phyloP scores from a whole-genome alignment of 2,113 vertebrate genomes.

The Pagrus major region DNA sequence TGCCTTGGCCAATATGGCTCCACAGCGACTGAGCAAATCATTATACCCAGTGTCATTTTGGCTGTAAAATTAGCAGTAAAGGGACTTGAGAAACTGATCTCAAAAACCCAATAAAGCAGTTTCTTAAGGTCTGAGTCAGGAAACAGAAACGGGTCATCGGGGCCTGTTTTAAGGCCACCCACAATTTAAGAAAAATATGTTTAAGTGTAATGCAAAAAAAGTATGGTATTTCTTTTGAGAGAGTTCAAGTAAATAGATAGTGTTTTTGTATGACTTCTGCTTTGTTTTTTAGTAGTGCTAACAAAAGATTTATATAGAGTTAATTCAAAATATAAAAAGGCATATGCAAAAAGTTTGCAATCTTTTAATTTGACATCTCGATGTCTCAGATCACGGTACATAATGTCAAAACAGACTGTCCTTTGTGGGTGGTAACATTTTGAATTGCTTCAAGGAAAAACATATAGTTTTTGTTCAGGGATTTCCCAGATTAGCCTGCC shows the following conservation, averaged over 20 bases:
- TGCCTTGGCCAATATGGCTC: constrained; percentile 79
- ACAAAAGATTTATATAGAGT: neutral
- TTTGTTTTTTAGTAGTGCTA: neutral
- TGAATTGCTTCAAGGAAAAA: constrained; percentile 26
- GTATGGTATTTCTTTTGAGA: neutral
- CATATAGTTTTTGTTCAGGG: constrained; percentile 48
- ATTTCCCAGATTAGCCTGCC: constrained; percentile 62
- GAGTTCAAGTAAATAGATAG: neutral
- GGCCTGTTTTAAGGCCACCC: constrained; percentile 26
- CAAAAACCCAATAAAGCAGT: constrained; percentile 58
- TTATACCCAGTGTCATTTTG: constrained; percentile 70
- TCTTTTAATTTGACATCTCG: constrained; percentile 1
- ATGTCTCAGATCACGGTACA: neutral
- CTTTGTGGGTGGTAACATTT: constrained; percentile 2
- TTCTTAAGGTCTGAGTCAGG: constrained; percentile 47
- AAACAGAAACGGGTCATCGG: constrained; percentile 21
- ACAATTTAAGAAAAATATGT: constrained; percentile 1
- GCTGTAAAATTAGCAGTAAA: constrained; percentile 76
- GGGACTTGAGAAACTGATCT: constrained; percentile 60
- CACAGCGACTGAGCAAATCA: constrained; percentile 76
- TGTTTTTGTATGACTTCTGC: neutral
- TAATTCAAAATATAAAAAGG: neutral
- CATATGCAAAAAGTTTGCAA: neutral
- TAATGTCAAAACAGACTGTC: neutral
- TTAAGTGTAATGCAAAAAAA: neutral